phyloP scores from a whole-genome alignment of 2,888 invertebrate genomes.

The Ochropacha duplaris region DNA sequence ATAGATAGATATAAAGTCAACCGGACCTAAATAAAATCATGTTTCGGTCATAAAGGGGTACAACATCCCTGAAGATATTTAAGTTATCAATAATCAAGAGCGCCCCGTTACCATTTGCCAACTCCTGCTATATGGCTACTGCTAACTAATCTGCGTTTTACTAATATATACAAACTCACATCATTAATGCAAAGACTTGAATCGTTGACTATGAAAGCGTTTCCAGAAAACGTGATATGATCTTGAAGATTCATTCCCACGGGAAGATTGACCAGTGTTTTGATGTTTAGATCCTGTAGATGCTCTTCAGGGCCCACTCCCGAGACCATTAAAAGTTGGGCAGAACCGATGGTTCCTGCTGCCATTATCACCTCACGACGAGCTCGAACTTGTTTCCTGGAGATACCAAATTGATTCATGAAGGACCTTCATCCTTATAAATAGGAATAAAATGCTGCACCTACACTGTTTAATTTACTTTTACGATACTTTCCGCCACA shows the following conservation, averaged over 20 bases:
- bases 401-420: slow-evolving; percentile 11
- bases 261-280: slow-evolving; percentile 85
- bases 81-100: too few relatives aligned
- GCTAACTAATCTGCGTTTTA: not conserved
- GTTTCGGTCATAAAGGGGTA: too few relatives aligned
- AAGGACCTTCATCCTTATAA: too few relatives aligned
- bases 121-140: too few relatives aligned
- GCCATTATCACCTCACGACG: slow-evolving; percentile 90
- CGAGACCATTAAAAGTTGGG: slow-evolving; percentile 93
- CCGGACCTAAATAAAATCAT: too few relatives aligned
- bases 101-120: too few relatives aligned
- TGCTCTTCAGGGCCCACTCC: slow-evolving; percentile 89
- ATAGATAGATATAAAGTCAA: too few relatives aligned
- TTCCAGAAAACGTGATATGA: slow-evolving; percentile 88
- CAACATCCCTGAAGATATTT: too few relatives aligned
- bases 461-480: too few relatives aligned
- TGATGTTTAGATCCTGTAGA: slow-evolving; percentile 82
- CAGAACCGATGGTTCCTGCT: slow-evolving; percentile 92
- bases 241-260: slow-evolving; percentile 93
- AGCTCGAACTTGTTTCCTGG: slow-evolving; percentile 73
- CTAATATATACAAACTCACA: slow-evolving; percentile 48
- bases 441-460: too few relatives aligned
- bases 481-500: too few relatives aligned
- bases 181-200: slow-evolving; percentile 85
- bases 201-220: slow-evolving; percentile 88